Evolutionary conservation across 2,113 vertebrate species (phyloP).

Genomic region (Rhombomys opimus): DNA sequence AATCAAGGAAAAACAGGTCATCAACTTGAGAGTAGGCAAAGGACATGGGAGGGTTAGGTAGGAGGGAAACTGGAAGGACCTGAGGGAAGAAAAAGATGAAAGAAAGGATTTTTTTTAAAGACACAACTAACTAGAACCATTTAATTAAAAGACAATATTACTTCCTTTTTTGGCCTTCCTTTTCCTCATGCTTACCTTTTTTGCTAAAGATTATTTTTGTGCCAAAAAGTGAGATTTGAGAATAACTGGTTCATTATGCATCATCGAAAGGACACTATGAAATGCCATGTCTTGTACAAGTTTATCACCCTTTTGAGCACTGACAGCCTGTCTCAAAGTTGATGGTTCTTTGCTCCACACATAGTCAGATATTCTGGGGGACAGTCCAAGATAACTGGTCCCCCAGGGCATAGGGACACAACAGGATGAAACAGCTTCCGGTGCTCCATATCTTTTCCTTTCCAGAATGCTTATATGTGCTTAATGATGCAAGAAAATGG

Average conservation of each 20-base stretch:
- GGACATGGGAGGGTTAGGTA: not conserved
- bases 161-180: not conserved
- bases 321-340: not conserved
- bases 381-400: not conserved
- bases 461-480: not conserved
- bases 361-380: not conserved
- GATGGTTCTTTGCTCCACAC: not conserved
- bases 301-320: constrained; percentile 3
- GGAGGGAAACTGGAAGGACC: not conserved
- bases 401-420: not conserved
- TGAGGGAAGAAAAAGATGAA: not conserved
- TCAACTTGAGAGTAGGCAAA: not conserved
- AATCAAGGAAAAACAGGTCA: not conserved
- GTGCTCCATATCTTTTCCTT: not conserved
- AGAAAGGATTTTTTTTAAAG: not conserved
- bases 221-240: constrained; percentile 46
- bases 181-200: not conserved
- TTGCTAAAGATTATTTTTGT: not conserved
- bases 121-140: not conserved
- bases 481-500: constrained; percentile 2
- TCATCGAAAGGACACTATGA: not conserved
- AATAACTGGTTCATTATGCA: not conserved
- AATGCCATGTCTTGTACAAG: not conserved
- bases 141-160: not conserved
- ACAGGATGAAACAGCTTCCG: not conserved